Percentiles rank a stretch among this genome's conserved stretches.
Conservation (phyloP, 1,140 invertebrate genomes). For the Homarus americanus region DNA sequence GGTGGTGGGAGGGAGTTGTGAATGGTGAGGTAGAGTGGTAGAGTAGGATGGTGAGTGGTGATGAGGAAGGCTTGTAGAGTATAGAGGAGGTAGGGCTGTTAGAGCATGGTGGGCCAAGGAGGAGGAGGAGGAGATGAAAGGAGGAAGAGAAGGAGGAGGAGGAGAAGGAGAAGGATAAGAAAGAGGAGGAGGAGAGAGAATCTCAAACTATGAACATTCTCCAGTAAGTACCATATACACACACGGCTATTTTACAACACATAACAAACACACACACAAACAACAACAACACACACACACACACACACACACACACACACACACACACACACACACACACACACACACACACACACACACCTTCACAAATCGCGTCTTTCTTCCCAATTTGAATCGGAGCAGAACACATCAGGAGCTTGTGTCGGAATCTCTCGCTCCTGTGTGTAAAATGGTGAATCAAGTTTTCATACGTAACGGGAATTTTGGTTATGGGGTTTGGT, state of each 20-base stretch:
- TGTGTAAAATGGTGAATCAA: neutral
- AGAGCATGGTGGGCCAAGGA: too few relatives aligned
- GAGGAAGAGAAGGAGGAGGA: neutral
- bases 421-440: neutral
- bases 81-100: too few relatives aligned
- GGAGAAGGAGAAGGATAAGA: neutral
- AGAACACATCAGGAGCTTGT: neutral
- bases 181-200: neutral
- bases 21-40: too few relatives aligned
- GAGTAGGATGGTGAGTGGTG: too few relatives aligned
- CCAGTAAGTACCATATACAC: neutral
- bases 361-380: neutral
- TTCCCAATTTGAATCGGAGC: neutral
- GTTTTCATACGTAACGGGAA: neutral
- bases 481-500: neutral
- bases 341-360: slow-evolving; percentile 11
- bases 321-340: slow-evolving; percentile 16
- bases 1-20: too few relatives aligned
- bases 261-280: too few relatives aligned
- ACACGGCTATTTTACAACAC: neutral
- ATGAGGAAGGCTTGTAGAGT: too few relatives aligned
- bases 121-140: neutral
- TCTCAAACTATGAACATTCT: neutral
- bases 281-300: too few relatives aligned
- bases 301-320: slow-evolving; percentile 16